Evolutionary conservation across 1,140 invertebrate species (phyloP), one percentile per base, ranked within the genome.

Genomic region (Atopsyche davidsoni): DNA sequence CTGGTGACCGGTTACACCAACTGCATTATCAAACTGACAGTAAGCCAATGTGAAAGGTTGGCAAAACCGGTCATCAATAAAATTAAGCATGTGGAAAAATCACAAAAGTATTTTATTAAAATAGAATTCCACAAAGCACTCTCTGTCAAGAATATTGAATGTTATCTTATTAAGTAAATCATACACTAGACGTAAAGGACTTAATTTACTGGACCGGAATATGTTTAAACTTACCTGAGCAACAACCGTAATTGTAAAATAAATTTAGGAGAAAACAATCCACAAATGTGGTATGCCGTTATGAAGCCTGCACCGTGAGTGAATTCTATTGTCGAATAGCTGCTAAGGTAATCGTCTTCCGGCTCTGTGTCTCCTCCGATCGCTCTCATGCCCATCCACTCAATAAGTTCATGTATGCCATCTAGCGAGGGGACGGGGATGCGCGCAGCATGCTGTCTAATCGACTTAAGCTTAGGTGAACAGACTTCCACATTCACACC

Each of bases 401-500:
- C 50, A 7, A 46, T 13, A 9, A 52, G 19, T n/a, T 22, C 25
- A 13, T 39, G 13, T 4, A 46, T 31, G 14, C 40, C 6, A 17
- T 40, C 34, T 0, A 13, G 11, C 25, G 21, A 19, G 2, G 38
- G 44, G n/a, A 19, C 28, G 14, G 48, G 48, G 14, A 46, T 40
- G 14, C 3, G 16, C 11, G n/a, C 10, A 11, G 14, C 14, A 22
- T 41, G 25, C 36, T 52, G 42, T n/a, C 42, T 11, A 14, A 25
- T 46, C 11, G 40, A 39, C n/a, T 34, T 50, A 23, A 55, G 11
- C 22, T 32, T 24, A 17, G 41, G 49, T 19, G 46, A 38, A 19
- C 46, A 49, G n/a, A 16, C 19, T 42, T 61, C 60, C 6, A 79
- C 69, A 3, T 59, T 49, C 46, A 74, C 75, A 3, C 69, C 67